phyloP scores from a whole-genome alignment of 2,113 vertebrate species.

The Notarius quadriscutis region DNA sequence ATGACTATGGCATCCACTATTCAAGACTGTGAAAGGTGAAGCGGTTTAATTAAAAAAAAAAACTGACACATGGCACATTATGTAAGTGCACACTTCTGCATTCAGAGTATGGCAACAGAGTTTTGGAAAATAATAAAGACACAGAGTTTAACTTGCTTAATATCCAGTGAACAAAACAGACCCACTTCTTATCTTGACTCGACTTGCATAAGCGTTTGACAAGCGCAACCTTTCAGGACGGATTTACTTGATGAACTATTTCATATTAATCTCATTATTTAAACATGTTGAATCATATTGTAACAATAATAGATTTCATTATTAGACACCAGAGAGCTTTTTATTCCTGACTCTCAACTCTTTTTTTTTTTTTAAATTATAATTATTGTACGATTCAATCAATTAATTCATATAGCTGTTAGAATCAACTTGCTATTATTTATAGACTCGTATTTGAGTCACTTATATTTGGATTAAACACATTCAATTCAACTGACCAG shows the following conservation, averaged over 20 bases:
- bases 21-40: background rate
- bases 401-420: background rate
- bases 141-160: background rate
- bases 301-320: background rate
- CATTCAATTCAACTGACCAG: background rate
- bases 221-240: background rate
- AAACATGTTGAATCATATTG: background rate
- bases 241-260: background rate
- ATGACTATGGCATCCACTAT: conserved; percentile 37
- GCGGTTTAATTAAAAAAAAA: background rate
- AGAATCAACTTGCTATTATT: background rate
- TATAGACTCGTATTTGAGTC: background rate
- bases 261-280: background rate
- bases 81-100: conserved; percentile 6
- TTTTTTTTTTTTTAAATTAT: background rate
- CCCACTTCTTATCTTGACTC: background rate
- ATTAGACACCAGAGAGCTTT: background rate
- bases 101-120: background rate
- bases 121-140: conserved; percentile 6
- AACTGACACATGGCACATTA: conserved; percentile 5
- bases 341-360: background rate
- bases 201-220: too few relatives aligned
- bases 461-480: background rate
- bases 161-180: conserved; percentile 19
- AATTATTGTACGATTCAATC: background rate